A percentile compares a stretch with the other conserved stretches of the same genome.
Conservation (phyloP, 2,797 vertebrate species). For the Sorex maritimensis region DNA sequence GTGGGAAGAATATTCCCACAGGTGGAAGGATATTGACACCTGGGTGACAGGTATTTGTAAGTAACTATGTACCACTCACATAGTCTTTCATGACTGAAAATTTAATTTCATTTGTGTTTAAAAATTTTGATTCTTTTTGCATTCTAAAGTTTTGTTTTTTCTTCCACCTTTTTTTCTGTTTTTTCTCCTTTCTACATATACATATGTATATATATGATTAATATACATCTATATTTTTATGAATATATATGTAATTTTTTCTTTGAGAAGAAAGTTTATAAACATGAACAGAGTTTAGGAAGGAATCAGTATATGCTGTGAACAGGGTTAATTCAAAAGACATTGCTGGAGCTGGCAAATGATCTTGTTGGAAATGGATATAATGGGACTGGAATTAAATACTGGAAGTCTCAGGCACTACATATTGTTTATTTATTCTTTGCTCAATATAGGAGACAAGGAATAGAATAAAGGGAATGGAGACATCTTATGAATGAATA, state of each 20-base stretch:
- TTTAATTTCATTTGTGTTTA: not conserved
- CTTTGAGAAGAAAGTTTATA: not conserved
- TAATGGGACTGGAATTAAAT: not conserved
- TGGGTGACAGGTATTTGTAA: too few species aligned
- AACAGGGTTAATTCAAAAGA: not conserved
- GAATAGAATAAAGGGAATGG: not conserved
- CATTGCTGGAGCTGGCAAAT: not conserved
- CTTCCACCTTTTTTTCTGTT: not conserved
- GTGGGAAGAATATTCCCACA: too few species aligned
- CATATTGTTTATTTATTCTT: constrained; percentile 55
- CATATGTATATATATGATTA: not conserved
- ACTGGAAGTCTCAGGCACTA: not conserved
- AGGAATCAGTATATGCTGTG: too few species aligned
- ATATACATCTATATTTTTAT: not conserved
- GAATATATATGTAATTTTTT: not conserved
- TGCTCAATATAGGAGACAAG: constrained; percentile 27
- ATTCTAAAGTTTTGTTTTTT: not conserved
- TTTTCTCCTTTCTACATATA: too few species aligned
- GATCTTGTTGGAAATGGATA: constrained; percentile 6
- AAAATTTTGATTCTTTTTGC: not conserved
- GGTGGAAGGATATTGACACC: too few species aligned
- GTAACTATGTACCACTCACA: not conserved
- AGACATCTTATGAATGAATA: not conserved
- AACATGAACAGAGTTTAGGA: too few species aligned
- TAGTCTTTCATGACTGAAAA: not conserved